These are phyloP conservation scores for Melanotaenia boesemani DNA, from an alignment of 2,797 vertebrate species.

Conservation along the genomic window DNA sequence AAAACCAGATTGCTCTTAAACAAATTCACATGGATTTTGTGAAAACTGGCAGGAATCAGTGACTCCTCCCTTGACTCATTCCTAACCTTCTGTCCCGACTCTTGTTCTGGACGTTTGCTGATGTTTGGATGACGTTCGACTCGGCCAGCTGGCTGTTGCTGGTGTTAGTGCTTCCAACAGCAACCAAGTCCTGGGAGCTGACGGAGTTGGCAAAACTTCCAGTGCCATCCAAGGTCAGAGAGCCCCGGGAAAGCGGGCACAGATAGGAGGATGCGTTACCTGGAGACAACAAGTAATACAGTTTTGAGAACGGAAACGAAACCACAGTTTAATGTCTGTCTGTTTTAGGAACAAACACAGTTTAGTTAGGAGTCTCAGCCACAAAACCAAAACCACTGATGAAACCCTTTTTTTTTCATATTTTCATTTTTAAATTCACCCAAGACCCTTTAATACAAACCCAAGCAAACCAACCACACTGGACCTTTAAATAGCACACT, in stretches of 20 bases:
- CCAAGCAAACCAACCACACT: not conserved
- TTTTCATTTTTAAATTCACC: not conserved
- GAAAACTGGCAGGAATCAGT: not conserved
- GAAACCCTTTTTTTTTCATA: not conserved
- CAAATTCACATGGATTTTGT: constrained; percentile 1
- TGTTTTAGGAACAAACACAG: not conserved
- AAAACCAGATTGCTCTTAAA: constrained; percentile 34
- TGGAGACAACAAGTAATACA: constrained; percentile 37
- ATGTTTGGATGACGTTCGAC: constrained; percentile 32
- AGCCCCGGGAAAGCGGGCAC: constrained; percentile 37
- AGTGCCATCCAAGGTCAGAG: constrained; percentile 32
- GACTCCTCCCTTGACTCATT: not conserved
- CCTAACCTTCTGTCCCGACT: constrained; percentile 55
- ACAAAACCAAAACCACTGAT: not conserved
- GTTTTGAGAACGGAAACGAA: not conserved
- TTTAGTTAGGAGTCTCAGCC: not conserved
- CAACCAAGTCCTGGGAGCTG: constrained; percentile 48
- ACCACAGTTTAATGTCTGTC: not conserved
- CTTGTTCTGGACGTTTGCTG: constrained; percentile 34
- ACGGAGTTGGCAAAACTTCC: constrained; percentile 32
- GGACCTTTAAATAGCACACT: not conserved
- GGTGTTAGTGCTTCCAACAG: constrained; percentile 29
- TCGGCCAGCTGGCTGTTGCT: constrained; percentile 33
- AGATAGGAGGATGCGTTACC: constrained; percentile 44
- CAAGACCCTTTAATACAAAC: not conserved